Base-by-base conservation (phyloP, 2,797 vertebrate species). In the Peromyscus melanophrys region DNA sequence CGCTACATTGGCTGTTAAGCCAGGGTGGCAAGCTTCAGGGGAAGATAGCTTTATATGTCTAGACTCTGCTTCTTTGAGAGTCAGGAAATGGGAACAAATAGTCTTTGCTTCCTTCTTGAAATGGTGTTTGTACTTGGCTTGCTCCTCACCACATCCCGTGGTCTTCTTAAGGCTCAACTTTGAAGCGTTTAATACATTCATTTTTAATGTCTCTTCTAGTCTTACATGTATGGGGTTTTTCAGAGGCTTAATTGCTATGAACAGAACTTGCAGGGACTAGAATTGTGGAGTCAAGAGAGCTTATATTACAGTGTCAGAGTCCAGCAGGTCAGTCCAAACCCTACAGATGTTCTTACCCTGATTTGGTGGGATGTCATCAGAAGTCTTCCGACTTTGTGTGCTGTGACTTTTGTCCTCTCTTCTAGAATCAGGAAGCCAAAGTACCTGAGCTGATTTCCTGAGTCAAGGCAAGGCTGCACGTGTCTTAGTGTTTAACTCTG, bases 391-490 rank as follows among this genome's bases (percentile, higher is more conserved):
- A 76, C 46, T 89, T 89, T 29, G 12, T 27, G 21, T 93, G 46
- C 31, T 29, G 19, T 69, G 86, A n/a, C 63, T 89, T 91, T 75
- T n/a, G 88, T 16, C 21, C 67, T 90, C 43, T 90, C 65, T 80
- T 85, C 34, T 78, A 78, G 61, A 73, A 95, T 93, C 0, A 71
- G 57, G 37, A 96, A 92, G 83, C 63, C 49, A 21, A 21, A 49
- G 27, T 46, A n/a, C 57, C 85, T 89, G 59, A 92, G 80, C 92
- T 82, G 34, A n/a, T 92, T 94, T 93, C 89, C 55, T 63, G 85
- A 85, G 29, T 81, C 83, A 94, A 4, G 43, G 75, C 21, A 77
- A 88, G 16, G n/a, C 14, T 23, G 78, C 34, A 11, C 69, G 17
- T 77, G 49, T 90, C 27, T 91, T 85, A 29, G 27, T 40, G 27